Conservation (phyloP, 2,797 vertebrate genomes). For the Eulemur coronatus region DNA sequence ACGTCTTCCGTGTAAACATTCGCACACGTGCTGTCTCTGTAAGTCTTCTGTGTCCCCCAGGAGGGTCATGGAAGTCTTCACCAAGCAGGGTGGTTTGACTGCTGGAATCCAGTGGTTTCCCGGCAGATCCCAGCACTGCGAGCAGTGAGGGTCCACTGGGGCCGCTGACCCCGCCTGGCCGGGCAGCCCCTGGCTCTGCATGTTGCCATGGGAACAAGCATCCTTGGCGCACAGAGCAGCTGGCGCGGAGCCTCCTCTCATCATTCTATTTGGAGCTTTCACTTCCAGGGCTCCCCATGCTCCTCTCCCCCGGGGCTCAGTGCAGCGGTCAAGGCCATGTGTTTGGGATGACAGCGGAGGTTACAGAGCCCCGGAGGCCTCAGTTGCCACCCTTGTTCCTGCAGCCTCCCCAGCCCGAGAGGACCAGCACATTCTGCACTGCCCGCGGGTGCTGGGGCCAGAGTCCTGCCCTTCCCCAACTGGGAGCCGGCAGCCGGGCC, state of each 20-base stretch:
- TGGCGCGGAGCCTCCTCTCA: not conserved
- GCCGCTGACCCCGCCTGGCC: not conserved
- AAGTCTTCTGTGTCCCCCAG: fast-evolving
- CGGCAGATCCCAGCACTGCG: fast-evolving
- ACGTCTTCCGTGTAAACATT: fast-evolving
- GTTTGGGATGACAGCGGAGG: not conserved
- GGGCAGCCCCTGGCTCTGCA: not conserved
- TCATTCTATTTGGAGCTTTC: not conserved
- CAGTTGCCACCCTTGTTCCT: not conserved
- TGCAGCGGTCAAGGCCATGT: not conserved
- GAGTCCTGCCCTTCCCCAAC: not conserved
- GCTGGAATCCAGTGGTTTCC: not conserved
- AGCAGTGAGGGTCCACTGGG: not conserved
- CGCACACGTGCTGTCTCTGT: fast-evolving
- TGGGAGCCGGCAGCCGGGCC: not conserved
- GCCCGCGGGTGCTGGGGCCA: not conserved
- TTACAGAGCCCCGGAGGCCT: not conserved
- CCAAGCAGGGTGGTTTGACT: not conserved
- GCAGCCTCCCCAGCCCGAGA: fast-evolving
- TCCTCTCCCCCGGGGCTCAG: not conserved
- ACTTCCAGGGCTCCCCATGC: not conserved
- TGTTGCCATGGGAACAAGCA: conserved; percentile 25
- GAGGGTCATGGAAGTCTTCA: not conserved
- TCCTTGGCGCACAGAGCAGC: not conserved
- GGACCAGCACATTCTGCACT: fast-evolving